A percentile compares a stretch with the other conserved stretches of the same genome.
These are phyloP conservation scores for Budorcas taxicolor DNA, from an alignment of 2,113 vertebrate species.

Conservation along the genomic window DNA sequence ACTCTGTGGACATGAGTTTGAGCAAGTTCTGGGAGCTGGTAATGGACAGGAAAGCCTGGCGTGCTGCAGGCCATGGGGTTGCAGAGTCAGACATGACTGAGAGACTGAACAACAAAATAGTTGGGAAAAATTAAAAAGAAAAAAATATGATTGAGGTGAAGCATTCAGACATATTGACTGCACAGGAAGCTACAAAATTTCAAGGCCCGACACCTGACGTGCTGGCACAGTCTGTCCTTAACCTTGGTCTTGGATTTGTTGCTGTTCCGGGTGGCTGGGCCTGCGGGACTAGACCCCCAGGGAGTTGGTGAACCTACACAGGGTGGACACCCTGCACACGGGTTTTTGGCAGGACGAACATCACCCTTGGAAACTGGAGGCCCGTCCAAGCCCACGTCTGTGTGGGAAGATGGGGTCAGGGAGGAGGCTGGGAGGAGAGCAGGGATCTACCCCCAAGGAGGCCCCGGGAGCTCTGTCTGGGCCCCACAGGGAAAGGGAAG, in stretches of 20 bases:
- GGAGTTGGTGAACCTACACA: fast-evolving
- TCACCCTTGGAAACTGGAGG: not conserved
- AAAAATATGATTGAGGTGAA: not conserved
- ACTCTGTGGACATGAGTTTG: not conserved
- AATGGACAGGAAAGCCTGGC: not conserved
- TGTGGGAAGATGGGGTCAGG: fast-evolving
- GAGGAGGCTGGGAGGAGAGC: not conserved
- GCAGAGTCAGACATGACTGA: not conserved
- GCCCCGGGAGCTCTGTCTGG: not conserved
- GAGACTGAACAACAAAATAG: not conserved
- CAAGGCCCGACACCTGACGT: fast-evolving
- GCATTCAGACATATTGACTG: not conserved
- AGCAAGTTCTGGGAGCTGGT: not conserved
- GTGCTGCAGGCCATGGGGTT: not conserved
- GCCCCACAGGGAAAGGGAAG: not conserved
- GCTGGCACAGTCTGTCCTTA: too few species aligned
- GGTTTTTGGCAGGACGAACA: not conserved
- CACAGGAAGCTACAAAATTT: not conserved
- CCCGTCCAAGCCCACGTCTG: not conserved
- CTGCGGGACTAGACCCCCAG: not conserved
- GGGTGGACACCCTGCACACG: not conserved
- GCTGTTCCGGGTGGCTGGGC: too few species aligned
- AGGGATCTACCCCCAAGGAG: not conserved
- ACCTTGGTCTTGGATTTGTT: too few species aligned
- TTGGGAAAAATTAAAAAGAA: not conserved